These are phyloP conservation scores for Chaenogobius annularis DNA, from an alignment of 2,113 vertebrate genomes.

Conservation along the genomic window DNA sequence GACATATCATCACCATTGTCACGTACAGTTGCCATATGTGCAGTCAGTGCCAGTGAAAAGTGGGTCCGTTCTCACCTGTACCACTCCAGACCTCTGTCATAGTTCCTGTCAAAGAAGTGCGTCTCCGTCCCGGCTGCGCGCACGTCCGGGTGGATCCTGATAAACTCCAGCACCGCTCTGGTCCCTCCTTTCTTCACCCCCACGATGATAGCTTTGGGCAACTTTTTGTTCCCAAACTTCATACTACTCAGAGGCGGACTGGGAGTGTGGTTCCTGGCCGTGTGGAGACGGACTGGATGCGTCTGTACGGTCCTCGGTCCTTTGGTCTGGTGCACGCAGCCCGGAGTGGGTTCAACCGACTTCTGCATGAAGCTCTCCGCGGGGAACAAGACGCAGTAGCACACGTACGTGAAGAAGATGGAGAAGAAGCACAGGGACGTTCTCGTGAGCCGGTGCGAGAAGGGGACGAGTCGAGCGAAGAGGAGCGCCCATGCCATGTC, in stretches of 20 bases:
- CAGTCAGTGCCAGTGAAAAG: conserved; percentile 16
- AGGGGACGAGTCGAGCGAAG: conserved; percentile 78
- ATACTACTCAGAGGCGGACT: conserved; percentile 48
- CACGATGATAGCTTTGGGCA: conserved; percentile 91
- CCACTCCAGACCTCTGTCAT: conserved; percentile 90
- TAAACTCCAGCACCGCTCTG: conserved; percentile 91
- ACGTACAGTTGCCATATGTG: too few relatives aligned
- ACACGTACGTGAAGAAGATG: conserved; percentile 82
- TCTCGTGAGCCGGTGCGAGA: conserved; percentile 80
- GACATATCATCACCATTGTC: too few relatives aligned
- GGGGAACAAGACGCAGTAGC: conserved; percentile 83
- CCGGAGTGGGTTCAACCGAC: conserved; percentile 64
- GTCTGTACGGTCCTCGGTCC: conserved; percentile 35
- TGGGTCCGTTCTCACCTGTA: conserved; percentile 83
- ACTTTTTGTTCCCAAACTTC: conserved; percentile 82
- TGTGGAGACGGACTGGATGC: conserved; percentile 10
- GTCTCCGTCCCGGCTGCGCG: conserved; percentile 90
- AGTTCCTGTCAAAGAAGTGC: conserved; percentile 94
- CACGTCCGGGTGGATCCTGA: conserved; percentile 90
- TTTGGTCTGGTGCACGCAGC: conserved; percentile 67
- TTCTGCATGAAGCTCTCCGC: conserved; percentile 73
- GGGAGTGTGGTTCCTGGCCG: conserved; percentile 50
- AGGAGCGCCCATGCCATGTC: conserved; percentile 88
- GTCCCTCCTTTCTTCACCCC: conserved; percentile 94
- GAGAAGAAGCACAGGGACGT: conserved; percentile 80